phyloP scores from a whole-genome alignment of 1,140 invertebrate genomes.

The Archivesica marissinica region DNA sequence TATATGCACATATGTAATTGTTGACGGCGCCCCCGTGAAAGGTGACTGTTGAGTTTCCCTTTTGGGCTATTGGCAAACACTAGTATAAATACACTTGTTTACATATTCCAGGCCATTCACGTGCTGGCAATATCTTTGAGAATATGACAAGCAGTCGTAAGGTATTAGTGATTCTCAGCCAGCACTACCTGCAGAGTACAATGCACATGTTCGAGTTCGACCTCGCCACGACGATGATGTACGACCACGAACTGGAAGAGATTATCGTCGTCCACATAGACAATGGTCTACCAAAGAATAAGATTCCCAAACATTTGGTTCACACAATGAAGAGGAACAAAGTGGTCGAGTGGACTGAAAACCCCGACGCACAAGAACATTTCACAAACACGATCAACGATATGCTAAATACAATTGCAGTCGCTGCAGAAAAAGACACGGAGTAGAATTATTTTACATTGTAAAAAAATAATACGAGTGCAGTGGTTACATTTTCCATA shows the following conservation, averaged over 20 bases:
- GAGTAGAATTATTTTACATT: too few species aligned
- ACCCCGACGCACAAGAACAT: constrained; percentile 41
- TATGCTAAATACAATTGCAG: background rate
- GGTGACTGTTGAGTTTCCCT: too few species aligned
- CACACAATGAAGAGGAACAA: constrained; percentile 52
- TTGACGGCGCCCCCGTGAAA: too few species aligned
- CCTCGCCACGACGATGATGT: constrained; percentile 45
- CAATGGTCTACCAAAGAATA: constrained; percentile 20
- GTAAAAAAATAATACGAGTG: too few species aligned
- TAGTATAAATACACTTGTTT: too few species aligned
- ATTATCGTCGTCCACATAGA: constrained; percentile 68
- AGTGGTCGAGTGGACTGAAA: constrained; percentile 63
- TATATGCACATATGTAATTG: too few species aligned
- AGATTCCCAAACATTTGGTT: constrained; percentile 54
- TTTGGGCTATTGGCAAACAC: too few species aligned
- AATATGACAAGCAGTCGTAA: constrained; percentile 65
- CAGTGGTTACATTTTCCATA: too few species aligned
- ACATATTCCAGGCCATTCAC: constrained; percentile 31
- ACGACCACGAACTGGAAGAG: constrained; percentile 49
- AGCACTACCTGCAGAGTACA: constrained; percentile 57
- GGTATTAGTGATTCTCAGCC: constrained; percentile 68
- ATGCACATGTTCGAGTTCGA: constrained; percentile 66
- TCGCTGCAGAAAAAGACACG: background rate
- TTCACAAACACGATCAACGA: constrained; percentile 58
- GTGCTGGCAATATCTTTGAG: constrained; percentile 63